Evolutionary conservation across 1,140 invertebrate genomes (phyloP).

Genomic region (Eupeodes corollae): DNA sequence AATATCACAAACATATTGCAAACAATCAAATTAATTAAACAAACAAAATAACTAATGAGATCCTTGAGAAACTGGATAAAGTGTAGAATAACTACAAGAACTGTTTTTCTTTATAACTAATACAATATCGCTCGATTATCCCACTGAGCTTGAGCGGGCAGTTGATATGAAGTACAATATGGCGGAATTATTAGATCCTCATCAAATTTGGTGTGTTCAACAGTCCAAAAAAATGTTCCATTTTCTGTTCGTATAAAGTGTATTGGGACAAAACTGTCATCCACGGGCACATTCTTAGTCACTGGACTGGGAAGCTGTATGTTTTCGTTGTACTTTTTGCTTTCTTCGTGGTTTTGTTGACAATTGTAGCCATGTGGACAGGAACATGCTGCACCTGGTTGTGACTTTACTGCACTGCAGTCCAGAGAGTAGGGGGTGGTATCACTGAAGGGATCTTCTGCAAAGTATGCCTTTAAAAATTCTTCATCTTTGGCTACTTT

Average conservation of each 20-base stretch:
- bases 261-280: constrained; percentile 13
- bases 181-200: constrained; percentile 26
- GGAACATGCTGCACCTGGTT: constrained; percentile 10
- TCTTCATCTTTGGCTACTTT: neutral
- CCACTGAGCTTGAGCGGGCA: too few species aligned
- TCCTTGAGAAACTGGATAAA: constrained; percentile 4
- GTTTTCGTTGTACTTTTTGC: neutral
- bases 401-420: too few species aligned
- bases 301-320: neutral
- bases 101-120: neutral
- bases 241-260: constrained; percentile 32
- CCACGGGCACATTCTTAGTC: too few species aligned
- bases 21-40: neutral
- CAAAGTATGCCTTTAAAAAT: neutral
- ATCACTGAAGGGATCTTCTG: neutral
- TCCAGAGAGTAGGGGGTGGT: too few species aligned
- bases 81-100: neutral
- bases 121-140: too few species aligned
- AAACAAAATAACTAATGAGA: constrained; percentile 7
- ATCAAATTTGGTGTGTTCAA: constrained; percentile 23
- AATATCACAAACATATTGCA: constrained; percentile 4
- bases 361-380: constrained; percentile 27
- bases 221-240: constrained; percentile 33
- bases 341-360: constrained; percentile 21
- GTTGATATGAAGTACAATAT: constrained; percentile 15